Evolutionary conservation across 1,140 invertebrate species (phyloP), one percentile per base, ranked within the genome.

Genomic region (Tetramorium alpestre): DNA sequence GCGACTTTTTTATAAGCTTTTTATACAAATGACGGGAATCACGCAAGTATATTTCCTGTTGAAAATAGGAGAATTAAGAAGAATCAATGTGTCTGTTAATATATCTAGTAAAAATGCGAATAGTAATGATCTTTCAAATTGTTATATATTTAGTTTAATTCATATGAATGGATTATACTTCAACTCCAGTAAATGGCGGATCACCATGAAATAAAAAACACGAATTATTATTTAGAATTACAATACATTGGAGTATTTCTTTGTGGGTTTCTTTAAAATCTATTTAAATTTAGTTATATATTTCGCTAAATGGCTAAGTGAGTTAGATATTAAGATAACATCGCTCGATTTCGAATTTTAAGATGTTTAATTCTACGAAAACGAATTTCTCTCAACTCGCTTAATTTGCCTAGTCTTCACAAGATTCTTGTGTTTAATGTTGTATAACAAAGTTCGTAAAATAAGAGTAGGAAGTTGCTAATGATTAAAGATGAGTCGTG

Each of bases 1-100:
- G 41, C 18, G 60, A 70, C 44, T 56, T 81, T 89, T 89, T 81
- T 60, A 58, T 58, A 58, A 86, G 41, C 18, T 70, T 89, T 89
- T 87, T 89, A 65, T 76, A 87, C 22, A 7, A 69, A 6, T 44
- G 47, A 60, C 33, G n/a, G 70, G 22, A 82, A 87, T 10, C 16
- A 60, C 2, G 25, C n/a, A 22, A 49, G 5, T 47, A 51, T 49
- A 41, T 51, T 75, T 69, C 49, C 16, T 73, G 28, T 80, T 44
- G 51, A 49, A 41, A 25, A 62, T 67, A 60, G 18, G 4, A 33
- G 33, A 82, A 25, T 44, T 82, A 22, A 38, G 11, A 64, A 18
- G 10, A 28, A 76, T 81, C n/a, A 13, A 73, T 41, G 49, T 51
- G 49, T 33, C 33, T n/a, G 10, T 38, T n/a, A 56, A 69, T 80